phyloP scores from a whole-genome alignment of 2,888 invertebrate genomes.

The Hipparchia semele region DNA sequence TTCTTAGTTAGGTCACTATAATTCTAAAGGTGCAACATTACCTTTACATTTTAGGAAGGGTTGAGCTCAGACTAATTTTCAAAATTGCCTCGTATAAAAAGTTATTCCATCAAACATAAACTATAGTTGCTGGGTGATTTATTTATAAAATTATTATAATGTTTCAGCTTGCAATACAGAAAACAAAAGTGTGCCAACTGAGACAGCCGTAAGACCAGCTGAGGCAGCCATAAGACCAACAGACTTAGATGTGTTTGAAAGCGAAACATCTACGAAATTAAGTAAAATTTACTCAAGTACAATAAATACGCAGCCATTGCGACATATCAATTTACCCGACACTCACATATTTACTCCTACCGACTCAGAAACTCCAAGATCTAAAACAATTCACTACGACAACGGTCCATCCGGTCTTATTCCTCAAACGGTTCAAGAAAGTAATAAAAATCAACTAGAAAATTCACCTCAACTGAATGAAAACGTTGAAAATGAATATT shows the following conservation, averaged over 20 bases:
- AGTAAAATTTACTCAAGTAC: slow-evolving; percentile 70
- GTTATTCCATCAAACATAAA: background rate
- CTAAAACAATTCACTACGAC: slow-evolving; percentile 78
- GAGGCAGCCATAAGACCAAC: slow-evolving; percentile 54
- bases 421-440: slow-evolving; percentile 50
- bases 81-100: background rate
- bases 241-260: slow-evolving; percentile 66
- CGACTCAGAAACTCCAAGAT: slow-evolving; percentile 78
- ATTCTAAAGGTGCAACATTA: too few species aligned
- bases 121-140: background rate
- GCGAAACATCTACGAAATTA: slow-evolving; percentile 55
- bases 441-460: slow-evolving; percentile 44
- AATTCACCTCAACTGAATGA: slow-evolving; percentile 35
- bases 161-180: slow-evolving; percentile 74
- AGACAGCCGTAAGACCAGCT: slow-evolving; percentile 53
- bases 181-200: slow-evolving; percentile 48
- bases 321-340: slow-evolving; percentile 77
- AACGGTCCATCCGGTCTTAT: slow-evolving; percentile 57
- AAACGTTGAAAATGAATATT: slow-evolving; percentile 58
- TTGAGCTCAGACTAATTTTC: background rate
- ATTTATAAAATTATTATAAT: slow-evolving; percentile 22
- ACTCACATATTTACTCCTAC: slow-evolving; percentile 80
- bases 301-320: slow-evolving; percentile 68
- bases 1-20: too few species aligned
- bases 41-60: too few species aligned